These are phyloP conservation scores for Tortrix viridana DNA, from an alignment of 2,888 invertebrate genomes.

Conservation along the genomic window DNA sequence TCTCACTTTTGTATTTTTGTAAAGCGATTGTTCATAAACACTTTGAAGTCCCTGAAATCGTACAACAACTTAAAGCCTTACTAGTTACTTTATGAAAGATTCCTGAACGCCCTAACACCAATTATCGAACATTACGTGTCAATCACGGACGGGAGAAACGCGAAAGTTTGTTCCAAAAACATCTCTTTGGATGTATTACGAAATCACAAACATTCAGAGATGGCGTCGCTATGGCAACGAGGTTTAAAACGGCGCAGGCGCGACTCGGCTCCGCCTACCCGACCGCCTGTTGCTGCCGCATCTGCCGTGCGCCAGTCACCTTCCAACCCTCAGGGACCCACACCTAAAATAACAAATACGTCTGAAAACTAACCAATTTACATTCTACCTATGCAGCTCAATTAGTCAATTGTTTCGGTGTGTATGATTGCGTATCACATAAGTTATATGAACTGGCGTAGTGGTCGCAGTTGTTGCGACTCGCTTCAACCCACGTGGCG, in stretches of 20 bases:
- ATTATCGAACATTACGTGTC: conserved; percentile 63
- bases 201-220: conserved; percentile 76
- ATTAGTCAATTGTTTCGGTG: conserved; percentile 19
- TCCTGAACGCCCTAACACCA: conserved; percentile 53
- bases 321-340: conserved; percentile 57
- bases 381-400: neutral
- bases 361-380: neutral
- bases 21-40: conserved; percentile 3
- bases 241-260: conserved; percentile 66
- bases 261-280: conserved; percentile 67
- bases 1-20: neutral
- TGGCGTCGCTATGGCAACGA: conserved; percentile 79
- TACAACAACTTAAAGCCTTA: conserved; percentile 41
- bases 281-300: conserved; percentile 79
- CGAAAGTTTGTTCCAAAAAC: conserved; percentile 62
- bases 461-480: conserved; percentile 50
- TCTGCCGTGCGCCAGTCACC: conserved; percentile 70
- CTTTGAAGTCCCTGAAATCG: conserved; percentile 42
- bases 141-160: conserved; percentile 51
- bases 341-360: conserved; percentile 51
- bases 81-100: conserved; percentile 45
- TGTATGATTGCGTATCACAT: conserved; percentile 43
- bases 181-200: conserved; percentile 53
- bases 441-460: conserved; percentile 49
- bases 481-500: conserved; percentile 53